Conservation (phyloP, 1,140 invertebrate genomes). For the Pseudomyrmex sp. region DNA sequence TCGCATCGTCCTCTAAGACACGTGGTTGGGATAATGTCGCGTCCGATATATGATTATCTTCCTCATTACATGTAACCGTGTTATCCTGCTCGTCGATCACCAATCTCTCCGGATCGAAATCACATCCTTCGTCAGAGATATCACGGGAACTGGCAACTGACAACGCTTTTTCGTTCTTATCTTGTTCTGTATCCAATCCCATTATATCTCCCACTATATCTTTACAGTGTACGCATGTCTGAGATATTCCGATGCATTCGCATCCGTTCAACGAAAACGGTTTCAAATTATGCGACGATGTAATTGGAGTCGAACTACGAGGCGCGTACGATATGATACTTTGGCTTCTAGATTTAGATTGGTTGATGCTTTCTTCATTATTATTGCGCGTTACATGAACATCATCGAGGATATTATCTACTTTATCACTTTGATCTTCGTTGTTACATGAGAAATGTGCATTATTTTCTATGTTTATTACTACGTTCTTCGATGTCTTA, state of each 20-base stretch:
- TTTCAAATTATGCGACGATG: neutral
- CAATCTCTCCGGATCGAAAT: too few relatives aligned
- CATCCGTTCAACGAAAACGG: neutral
- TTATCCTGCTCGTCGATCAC: too few relatives aligned
- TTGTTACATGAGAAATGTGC: neutral
- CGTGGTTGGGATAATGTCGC: too few relatives aligned
- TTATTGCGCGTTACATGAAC: neutral
- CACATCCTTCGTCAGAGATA: too few relatives aligned
- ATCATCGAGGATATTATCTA: neutral
- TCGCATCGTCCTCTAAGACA: too few relatives aligned
- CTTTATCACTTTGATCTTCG: neutral
- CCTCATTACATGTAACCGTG: too few relatives aligned
- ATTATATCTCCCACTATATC: neutral
- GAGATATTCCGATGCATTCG: neutral
- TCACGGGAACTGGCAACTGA: too few relatives aligned
- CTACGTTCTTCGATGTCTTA: neutral
- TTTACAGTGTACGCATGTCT: too few relatives aligned
- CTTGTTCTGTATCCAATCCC: neutral
- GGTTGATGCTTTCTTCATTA: neutral
- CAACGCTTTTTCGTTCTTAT: neutral
- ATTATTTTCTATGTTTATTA: neutral
- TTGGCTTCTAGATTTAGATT: neutral
- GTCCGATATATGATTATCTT: too few relatives aligned
- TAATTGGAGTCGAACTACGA: neutral
- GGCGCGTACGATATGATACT: neutral